Base-by-base conservation (phyloP, 1,140 invertebrate genomes). In the Heliothis subflexa region DNA sequence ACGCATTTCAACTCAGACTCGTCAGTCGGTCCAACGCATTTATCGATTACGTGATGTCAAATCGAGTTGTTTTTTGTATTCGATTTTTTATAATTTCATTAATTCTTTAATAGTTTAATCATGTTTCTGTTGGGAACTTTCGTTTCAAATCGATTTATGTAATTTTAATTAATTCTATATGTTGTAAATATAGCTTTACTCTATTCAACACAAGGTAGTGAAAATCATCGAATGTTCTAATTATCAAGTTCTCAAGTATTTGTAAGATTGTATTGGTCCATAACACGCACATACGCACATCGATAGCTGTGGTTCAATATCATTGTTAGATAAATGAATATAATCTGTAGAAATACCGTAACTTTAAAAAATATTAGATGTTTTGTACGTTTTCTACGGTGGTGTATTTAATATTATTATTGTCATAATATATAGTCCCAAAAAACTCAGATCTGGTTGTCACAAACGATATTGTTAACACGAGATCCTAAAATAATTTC, bases 311-410 rank as follows among this genome's bases (percentile, higher is more conserved):
- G 50, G 25, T 57, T 7, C 28, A 73, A 47, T 28, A 0, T 52
- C 18, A 28, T 12, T 64, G 7, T 16, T 13, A 49, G 3, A 5
- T 47, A 62, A 16, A 21, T 50, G 18, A 47, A 40, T n/a, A 59
- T 21, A 16, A 21, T 75, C 2, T 18, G 18, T 62, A n/a, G n/a
- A n/a, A n/a, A 61, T 3, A 18, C 9, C 14, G 25, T 49, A 68
- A 50, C 18, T 28, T 50, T 74, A 49, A 74, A 13, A 47, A 61
- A 13, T 25, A 25, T 50, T 78, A 78, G 54, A 66, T 72, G 57
- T 79, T 79, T 79, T 79, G 50, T 77, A 77, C 75, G 28, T 77
- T 77, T 77, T 77, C 75, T 77, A 77, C 73, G n/a, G 54, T 52
- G 33, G 18, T 70, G 50, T 70, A 45, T 52, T 28, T 68, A 12